These are phyloP conservation scores for Macropis europaea DNA, from an alignment of 2,888 invertebrate species.

Conservation along the genomic window DNA sequence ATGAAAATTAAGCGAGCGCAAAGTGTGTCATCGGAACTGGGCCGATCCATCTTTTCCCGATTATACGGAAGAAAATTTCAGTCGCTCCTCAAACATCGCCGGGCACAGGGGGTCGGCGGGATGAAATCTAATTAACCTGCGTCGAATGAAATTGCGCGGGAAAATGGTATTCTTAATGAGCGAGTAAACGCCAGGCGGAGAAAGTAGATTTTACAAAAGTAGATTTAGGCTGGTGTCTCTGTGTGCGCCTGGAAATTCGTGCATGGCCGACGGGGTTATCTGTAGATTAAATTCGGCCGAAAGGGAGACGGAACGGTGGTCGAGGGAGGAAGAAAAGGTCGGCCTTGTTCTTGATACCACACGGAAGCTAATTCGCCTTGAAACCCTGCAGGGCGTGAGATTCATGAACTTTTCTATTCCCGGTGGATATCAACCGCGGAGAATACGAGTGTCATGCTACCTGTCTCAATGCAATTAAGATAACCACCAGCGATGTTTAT, in stretches of 20 bases:
- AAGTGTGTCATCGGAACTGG: slow-evolving; percentile 49
- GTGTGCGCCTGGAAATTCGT: slow-evolving; percentile 13
- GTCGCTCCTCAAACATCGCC: background rate
- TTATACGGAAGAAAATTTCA: background rate
- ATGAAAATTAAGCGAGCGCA: slow-evolving; percentile 50
- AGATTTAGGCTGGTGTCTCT: slow-evolving; percentile 2
- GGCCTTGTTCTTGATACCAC: slow-evolving; percentile 55
- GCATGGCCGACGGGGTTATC: slow-evolving; percentile 27
- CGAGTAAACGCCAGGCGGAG: background rate
- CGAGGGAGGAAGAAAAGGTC: slow-evolving; percentile 29
- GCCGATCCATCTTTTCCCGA: slow-evolving; percentile 3
- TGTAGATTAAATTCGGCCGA: slow-evolving; percentile 48
- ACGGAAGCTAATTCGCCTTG: slow-evolving; percentile 58
- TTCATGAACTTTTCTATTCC: slow-evolving; percentile 64
- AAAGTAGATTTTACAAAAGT: slow-evolving; percentile 2
- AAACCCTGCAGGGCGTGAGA: slow-evolving; percentile 40
- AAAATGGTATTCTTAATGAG: background rate
- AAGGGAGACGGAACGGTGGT: slow-evolving; percentile 14
- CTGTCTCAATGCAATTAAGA: slow-evolving; percentile 71
- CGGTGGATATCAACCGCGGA: slow-evolving; percentile 45
- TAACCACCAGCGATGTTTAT: slow-evolving; percentile 69
- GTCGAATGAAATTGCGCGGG: background rate
- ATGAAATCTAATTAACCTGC: background rate
- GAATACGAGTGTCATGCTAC: slow-evolving; percentile 57
- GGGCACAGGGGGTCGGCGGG: background rate